These are phyloP conservation scores for Mesochorus sp. DNA, from an alignment of 2,888 invertebrate genomes.

Conservation along the genomic window DNA sequence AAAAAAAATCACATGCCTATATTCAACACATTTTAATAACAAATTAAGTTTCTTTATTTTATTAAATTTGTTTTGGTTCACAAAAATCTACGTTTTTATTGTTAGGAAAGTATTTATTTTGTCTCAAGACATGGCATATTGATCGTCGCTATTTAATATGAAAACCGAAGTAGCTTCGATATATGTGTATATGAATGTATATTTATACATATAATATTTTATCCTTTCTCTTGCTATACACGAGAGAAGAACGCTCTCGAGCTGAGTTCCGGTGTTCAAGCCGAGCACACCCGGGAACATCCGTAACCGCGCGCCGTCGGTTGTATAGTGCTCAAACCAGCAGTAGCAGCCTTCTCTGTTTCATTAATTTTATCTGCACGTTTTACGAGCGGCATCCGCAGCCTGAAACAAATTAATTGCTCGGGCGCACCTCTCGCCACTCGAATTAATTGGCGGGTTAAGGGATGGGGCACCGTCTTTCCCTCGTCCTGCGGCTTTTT, in stretches of 20 bases:
- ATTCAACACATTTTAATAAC: too few species aligned
- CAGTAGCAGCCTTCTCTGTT: constrained; percentile 63
- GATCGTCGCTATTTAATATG: background rate
- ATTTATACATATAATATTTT: background rate
- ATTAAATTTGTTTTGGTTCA: too few species aligned
- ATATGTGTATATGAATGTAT: background rate
- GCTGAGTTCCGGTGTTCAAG: constrained; percentile 27
- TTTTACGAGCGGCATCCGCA: constrained; percentile 75
- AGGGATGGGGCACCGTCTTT: constrained; percentile 59
- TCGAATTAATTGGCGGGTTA: constrained; percentile 74
- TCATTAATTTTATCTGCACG: constrained; percentile 76
- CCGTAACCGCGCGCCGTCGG: constrained; percentile 31
- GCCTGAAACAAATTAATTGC: constrained; percentile 74
- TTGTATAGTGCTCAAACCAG: background rate
- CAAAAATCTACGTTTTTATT: too few species aligned
- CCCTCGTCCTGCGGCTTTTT: constrained; percentile 24
- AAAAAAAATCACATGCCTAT: too few species aligned
- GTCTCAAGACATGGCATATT: background rate
- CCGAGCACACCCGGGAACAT: constrained; percentile 30
- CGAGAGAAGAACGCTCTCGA: constrained; percentile 29
- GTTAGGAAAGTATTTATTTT: background rate
- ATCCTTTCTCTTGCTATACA: constrained; percentile 9
- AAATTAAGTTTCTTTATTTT: too few species aligned
- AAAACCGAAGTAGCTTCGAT: background rate
- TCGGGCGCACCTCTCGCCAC: constrained; percentile 68